Conservation (phyloP, 2,888 invertebrate genomes). For the Caenorhabditis angaria region DNA sequence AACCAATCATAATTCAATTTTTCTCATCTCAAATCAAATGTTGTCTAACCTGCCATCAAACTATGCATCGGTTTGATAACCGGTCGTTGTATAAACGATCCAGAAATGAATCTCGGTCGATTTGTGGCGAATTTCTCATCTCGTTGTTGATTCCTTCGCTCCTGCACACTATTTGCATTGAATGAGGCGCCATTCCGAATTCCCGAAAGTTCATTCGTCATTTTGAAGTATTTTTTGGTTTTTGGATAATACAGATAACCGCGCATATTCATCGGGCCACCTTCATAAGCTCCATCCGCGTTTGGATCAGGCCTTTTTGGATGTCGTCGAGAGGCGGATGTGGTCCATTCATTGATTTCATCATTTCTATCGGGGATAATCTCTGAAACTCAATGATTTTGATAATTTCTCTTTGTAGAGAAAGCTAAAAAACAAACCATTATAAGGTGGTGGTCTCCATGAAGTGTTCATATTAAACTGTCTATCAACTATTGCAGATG, state of each 20-base stretch:
- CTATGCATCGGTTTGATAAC: slow-evolving; percentile 27
- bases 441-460: not conserved
- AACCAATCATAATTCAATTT: not conserved
- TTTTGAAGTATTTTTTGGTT: slow-evolving; percentile 53
- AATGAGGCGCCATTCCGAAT: slow-evolving; percentile 16
- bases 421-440: not conserved
- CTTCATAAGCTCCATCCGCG: slow-evolving; percentile 21
- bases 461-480: not conserved
- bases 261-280: slow-evolving; percentile 33
- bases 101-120: slow-evolving; percentile 30
- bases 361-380: not conserved
- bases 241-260: slow-evolving; percentile 51
- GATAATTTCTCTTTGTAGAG: too few relatives aligned
- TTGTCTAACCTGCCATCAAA: slow-evolving; percentile 22
- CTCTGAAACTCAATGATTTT: not conserved
- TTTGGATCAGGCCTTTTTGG: slow-evolving; percentile 16
- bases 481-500: not conserved
- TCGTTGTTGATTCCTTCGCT: slow-evolving; percentile 20
- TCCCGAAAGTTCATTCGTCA: slow-evolving; percentile 26
- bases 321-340: slow-evolving; percentile 8
- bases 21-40: not conserved
- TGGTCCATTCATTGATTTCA: not conserved
- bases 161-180: slow-evolving; percentile 16
- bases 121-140: slow-evolving; percentile 30
- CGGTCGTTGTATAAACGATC: slow-evolving; percentile 30